Percentiles rank a stretch among this genome's conserved stretches.
These are phyloP conservation scores for Muraenolepis orangiensis DNA, from an alignment of 2,797 vertebrate species.

Conservation along the genomic window DNA sequence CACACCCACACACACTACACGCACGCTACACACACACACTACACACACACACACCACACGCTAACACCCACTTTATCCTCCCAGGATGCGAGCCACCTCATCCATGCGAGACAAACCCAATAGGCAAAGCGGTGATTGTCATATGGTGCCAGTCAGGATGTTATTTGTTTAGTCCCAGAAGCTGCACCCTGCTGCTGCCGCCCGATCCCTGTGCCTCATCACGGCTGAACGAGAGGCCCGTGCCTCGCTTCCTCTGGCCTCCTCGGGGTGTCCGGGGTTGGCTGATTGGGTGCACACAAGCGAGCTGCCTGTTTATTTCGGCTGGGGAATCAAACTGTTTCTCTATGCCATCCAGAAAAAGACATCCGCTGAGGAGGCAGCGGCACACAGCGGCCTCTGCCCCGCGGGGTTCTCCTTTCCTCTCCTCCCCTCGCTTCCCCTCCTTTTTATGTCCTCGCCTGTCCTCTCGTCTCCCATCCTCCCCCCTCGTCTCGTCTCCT, in stretches of 20 bases:
- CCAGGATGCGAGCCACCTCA: slow-evolving; percentile 53
- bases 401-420: slow-evolving; percentile 15
- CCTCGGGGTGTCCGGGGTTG: slow-evolving; percentile 12
- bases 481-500: background rate
- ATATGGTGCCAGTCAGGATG: slow-evolving; percentile 48
- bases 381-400: slow-evolving; percentile 17
- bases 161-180: slow-evolving; percentile 63
- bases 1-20: slow-evolving; percentile 5
- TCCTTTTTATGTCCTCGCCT: background rate
- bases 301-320: slow-evolving; percentile 30
- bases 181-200: slow-evolving; percentile 43
- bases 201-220: slow-evolving; percentile 41
- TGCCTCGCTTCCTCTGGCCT: slow-evolving; percentile 18
- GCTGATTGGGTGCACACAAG: slow-evolving; percentile 37
- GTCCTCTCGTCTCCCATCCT: background rate
- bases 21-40: slow-evolving; percentile 34
- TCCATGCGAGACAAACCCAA: slow-evolving; percentile 55
- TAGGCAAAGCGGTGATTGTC: slow-evolving; percentile 57
- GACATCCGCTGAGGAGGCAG: background rate
- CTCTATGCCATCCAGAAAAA: background rate
- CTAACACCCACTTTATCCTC: slow-evolving; percentile 1
- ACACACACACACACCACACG: slow-evolving; percentile 40
- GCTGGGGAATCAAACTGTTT: background rate
- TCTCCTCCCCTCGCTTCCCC: background rate
- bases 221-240: slow-evolving; percentile 30